A percentile compares a stretch with the other conserved stretches of the same genome.
phyloP scores from a whole-genome alignment of 2,113 vertebrate genomes.

The Chamaetylas fuelleborni region DNA sequence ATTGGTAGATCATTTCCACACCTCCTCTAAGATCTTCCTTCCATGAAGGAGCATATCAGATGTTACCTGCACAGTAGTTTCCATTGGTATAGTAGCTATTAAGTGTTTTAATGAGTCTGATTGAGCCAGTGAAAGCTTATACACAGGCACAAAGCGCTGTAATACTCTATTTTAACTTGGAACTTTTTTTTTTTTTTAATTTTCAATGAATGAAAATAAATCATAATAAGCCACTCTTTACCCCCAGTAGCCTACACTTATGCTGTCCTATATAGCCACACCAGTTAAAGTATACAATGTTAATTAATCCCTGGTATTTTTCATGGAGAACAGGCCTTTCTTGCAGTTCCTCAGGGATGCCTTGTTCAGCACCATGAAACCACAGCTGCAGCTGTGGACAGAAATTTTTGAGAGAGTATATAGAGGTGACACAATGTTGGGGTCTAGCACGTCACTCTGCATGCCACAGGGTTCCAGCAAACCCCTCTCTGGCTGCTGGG shows the following conservation, averaged over 20 bases:
- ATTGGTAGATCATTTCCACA: background rate
- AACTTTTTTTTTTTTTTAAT: background rate
- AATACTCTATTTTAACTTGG: background rate
- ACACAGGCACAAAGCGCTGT: background rate
- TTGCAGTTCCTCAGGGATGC: background rate
- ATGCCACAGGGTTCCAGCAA: background rate
- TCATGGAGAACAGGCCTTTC: background rate
- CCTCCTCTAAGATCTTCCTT: background rate
- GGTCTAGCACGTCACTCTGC: background rate
- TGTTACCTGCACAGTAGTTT: background rate
- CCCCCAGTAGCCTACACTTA: background rate
- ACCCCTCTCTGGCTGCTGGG: fast-evolving
- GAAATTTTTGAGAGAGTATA: background rate
- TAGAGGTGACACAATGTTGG: background rate
- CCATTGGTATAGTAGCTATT: background rate
- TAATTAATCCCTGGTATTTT: background rate
- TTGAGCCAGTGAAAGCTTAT: background rate
- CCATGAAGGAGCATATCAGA: background rate
- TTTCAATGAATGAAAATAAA: background rate
- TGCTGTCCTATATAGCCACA: background rate
- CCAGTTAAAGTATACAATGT: background rate
- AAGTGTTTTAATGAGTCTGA: background rate
- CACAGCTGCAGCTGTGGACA: background rate
- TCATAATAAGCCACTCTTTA: background rate
- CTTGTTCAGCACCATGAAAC: background rate